Conservation (phyloP, 1,140 invertebrate genomes). For the Trinorchestia longiramus region DNA sequence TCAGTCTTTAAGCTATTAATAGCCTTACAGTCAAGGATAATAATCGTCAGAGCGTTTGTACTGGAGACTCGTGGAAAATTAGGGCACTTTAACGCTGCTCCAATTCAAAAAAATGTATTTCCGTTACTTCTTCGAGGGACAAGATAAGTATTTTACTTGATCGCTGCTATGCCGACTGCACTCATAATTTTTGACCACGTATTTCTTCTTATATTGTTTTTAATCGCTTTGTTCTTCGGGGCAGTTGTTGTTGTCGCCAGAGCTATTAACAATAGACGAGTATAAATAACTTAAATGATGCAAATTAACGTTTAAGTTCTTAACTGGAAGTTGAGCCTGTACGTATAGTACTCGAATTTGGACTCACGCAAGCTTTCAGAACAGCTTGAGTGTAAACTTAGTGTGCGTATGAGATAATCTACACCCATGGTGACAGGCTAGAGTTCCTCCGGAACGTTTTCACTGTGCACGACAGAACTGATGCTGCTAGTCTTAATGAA, state of each 20-base stretch:
- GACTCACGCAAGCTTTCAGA: not conserved
- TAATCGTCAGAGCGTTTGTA: not conserved
- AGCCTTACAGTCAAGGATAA: not conserved
- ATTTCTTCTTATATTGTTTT: conserved; percentile 68
- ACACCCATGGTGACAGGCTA: not conserved
- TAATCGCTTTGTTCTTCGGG: conserved; percentile 69
- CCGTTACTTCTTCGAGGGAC: not conserved
- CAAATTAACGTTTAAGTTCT: not conserved
- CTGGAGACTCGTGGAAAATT: not conserved
- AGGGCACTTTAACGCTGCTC: not conserved
- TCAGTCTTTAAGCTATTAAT: not conserved
- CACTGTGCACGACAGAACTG: not conserved
- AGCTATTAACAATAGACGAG: conserved; percentile 21
- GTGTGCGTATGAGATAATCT: not conserved
- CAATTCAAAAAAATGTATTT: not conserved
- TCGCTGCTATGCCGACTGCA: conserved; percentile 67
- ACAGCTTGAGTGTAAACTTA: not conserved
- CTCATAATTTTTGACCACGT: conserved; percentile 69
- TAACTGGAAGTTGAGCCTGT: not conserved
- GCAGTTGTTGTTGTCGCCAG: conserved; percentile 63
- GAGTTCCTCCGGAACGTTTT: not conserved
- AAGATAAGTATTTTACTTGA: not conserved
- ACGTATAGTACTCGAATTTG: not conserved
- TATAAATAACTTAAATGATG: conserved; percentile 37
- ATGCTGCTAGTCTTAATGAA: not conserved